Conservation (phyloP, 2,888 invertebrate genomes). For the Tryphoninae sp. region DNA sequence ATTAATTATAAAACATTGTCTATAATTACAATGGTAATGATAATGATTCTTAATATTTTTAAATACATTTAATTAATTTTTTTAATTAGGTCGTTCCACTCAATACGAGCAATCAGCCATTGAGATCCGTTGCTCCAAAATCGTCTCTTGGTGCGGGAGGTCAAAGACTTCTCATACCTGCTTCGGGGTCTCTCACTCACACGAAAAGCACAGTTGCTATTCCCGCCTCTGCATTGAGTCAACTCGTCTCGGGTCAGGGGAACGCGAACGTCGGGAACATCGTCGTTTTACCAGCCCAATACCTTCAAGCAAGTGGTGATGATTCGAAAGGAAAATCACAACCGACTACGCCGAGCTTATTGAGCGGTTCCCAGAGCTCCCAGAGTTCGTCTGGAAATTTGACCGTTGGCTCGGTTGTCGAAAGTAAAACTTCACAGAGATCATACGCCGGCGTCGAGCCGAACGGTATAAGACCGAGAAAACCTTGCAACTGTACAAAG, state of each 20-base stretch:
- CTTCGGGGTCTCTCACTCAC: conserved; percentile 75
- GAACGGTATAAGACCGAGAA: conserved; percentile 87
- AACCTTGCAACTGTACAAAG: conserved; percentile 99
- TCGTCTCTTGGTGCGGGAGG: conserved; percentile 73
- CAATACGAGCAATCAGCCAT: conserved; percentile 75
- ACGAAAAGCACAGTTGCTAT: conserved; percentile 78
- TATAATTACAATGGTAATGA: too few relatives aligned
- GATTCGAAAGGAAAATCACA: conserved; percentile 75
- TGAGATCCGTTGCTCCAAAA: conserved; percentile 81
- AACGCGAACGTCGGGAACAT: conserved; percentile 81
- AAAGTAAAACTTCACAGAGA: conserved; percentile 74
- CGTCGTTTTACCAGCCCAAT: conserved; percentile 84
- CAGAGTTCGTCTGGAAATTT: conserved; percentile 73
- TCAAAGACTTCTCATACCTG: conserved; percentile 81
- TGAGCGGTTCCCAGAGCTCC: conserved; percentile 73
- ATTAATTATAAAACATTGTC: not conserved
- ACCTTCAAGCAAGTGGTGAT: conserved; percentile 81
- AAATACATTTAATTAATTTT: not conserved
- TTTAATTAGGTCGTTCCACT: conserved; percentile 75
- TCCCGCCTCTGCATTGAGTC: conserved; percentile 80
- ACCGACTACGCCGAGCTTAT: conserved; percentile 74
- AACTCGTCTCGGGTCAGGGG: conserved; percentile 79
- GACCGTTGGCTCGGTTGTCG: conserved; percentile 71
- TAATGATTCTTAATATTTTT: not conserved
- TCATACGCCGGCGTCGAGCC: conserved; percentile 79